Percentiles rank a stretch among this genome's conserved stretches.
These are phyloP conservation scores for Heterochromis multidens DNA, from an alignment of 2,113 vertebrate species.

Conservation along the genomic window DNA sequence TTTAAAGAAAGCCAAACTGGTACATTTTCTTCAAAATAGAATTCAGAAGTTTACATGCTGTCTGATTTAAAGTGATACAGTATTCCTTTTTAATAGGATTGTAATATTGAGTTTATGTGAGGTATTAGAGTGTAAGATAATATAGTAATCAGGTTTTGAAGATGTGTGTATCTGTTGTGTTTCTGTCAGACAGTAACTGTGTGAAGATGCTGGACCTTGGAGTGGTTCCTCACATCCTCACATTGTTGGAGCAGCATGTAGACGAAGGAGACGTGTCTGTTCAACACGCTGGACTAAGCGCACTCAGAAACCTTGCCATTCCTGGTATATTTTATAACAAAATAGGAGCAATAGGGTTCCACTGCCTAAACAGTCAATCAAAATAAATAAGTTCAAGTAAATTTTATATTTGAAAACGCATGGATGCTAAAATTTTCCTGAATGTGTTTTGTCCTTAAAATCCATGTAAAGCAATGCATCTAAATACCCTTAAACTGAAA, in stretches of 20 bases:
- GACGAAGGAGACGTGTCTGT: constrained; percentile 80
- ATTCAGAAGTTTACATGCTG: not conserved
- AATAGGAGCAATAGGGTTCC: not conserved
- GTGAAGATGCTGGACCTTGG: constrained; percentile 83
- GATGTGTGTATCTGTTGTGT: not conserved
- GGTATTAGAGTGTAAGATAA: not conserved
- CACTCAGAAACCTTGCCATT: constrained; percentile 83
- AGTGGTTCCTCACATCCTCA: constrained; percentile 83
- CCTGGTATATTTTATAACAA: constrained; percentile 70
- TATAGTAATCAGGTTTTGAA: not conserved
- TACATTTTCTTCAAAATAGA: not conserved
- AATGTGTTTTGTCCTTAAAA: not conserved
- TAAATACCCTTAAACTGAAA: not conserved
- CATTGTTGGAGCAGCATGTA: constrained; percentile 81
- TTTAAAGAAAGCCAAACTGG: not conserved
- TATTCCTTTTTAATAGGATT: not conserved
- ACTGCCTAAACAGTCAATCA: not conserved
- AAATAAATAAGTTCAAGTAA: not conserved
- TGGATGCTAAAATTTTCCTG: not conserved
- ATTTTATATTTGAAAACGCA: not conserved
- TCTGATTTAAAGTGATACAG: not conserved
- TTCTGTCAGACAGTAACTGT: constrained; percentile 82
- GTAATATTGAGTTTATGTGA: not conserved
- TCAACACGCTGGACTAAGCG: constrained; percentile 85
- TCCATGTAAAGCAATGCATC: not conserved